phyloP scores from a whole-genome alignment of 2,888 invertebrate genomes.

The Sarcophaga carnaria region DNA sequence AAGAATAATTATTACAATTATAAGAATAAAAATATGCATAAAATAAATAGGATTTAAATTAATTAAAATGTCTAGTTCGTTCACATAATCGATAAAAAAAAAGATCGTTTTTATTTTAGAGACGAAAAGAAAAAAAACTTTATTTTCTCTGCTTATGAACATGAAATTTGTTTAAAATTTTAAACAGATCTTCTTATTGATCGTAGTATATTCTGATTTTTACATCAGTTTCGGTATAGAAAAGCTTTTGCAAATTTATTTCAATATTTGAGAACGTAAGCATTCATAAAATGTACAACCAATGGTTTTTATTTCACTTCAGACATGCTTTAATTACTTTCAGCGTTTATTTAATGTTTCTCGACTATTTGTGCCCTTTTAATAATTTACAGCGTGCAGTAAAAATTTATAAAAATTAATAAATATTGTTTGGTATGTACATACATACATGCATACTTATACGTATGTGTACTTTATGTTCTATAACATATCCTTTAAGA shows the following conservation, averaged over 20 bases:
- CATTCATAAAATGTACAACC: too few species aligned
- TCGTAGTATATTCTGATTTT: background rate
- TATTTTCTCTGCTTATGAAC: too few species aligned
- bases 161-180: background rate
- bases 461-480: background rate
- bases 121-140: too few species aligned
- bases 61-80: too few species aligned
- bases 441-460: background rate
- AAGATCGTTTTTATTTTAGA: too few species aligned
- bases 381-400: constrained; percentile 37
- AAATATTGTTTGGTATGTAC: background rate
- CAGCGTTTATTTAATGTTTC: constrained; percentile 53
- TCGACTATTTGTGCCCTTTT: constrained; percentile 49
- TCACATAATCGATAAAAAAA: too few species aligned
- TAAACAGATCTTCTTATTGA: background rate
- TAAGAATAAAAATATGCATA: background rate
- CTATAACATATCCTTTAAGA: too few species aligned
- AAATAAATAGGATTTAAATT: too few species aligned
- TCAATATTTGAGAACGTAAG: too few species aligned
- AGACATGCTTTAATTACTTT: constrained; percentile 38
- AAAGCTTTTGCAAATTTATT: too few species aligned
- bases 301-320: too few species aligned
- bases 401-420: constrained; percentile 28
- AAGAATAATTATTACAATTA: background rate
- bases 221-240: too few species aligned